Base-by-base conservation (phyloP, 2,797 vertebrate species). In the Esox lucius region DNA sequence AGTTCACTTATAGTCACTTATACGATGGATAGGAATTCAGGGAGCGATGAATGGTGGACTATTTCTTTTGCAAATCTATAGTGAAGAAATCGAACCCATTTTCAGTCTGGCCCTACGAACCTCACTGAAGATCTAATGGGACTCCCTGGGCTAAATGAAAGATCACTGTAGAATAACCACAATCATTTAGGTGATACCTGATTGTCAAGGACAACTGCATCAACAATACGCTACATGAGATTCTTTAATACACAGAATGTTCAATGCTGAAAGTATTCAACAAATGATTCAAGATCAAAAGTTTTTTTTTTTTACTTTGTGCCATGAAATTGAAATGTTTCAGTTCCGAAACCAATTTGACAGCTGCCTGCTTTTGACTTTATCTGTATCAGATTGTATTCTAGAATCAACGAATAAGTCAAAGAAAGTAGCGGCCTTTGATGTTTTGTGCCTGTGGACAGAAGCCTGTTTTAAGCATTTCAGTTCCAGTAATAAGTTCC, bases 371-470 rank as follows among this genome's bases (percentile, higher is more conserved):
- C 56, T 59, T 24, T 59, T 59, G 56, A 59, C 56, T 59, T 59
- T 24, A 24, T 59, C 22, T 59, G n/a, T 24, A 59, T 59, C 22
- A 24, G 56, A 59, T 24, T 59, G 8, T 59, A 24, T 24, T 59
- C 6, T 24, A 59, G 11, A 61, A 61, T 61, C 56, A 4, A 61
- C 1, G 56, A 24, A 61, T 61, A 61, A 61, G 22, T 12, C 56
- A 61, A 13, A 61, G 56, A 61, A 61, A 24, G 22, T 26, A 24
- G 3, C 56, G 19, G 56, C 56, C 56, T 61, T 61, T 61, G 56
- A 61, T 61, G 56, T 61, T 61, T 61, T 61, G 24, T 24, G 12
- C 56, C 56, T 61, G 56, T 26, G 56, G 56, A 59, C 56, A 59
- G n/a, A 59, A 59, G 53, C 53, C 53, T n/a, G 53, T 22, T 22